Evolutionary conservation across 2,888 invertebrate genomes (phyloP).

Genomic region (Agriopis marginaria): DNA sequence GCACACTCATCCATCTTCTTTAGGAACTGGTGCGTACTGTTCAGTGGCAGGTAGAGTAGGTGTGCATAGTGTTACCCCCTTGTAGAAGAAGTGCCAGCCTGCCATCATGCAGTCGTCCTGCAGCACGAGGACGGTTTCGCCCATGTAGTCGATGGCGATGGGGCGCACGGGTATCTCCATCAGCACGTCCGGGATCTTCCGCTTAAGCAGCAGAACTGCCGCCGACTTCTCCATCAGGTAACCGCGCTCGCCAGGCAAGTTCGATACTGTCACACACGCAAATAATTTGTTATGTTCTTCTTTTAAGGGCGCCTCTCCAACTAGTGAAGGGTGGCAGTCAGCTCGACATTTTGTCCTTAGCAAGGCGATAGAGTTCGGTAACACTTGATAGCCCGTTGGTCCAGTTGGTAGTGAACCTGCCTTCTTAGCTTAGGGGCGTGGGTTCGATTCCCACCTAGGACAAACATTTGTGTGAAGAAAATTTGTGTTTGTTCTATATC

Average conservation of each 20-base stretch:
- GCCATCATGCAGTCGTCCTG: conserved; percentile 73
- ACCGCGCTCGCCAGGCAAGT: conserved; percentile 49
- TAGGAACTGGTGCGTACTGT: too few relatives aligned
- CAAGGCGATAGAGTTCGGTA: too few relatives aligned
- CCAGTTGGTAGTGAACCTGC: too few relatives aligned
- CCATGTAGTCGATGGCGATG: conserved; percentile 61
- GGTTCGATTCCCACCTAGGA: too few relatives aligned
- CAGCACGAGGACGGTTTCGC: conserved; percentile 53
- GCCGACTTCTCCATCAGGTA: conserved; percentile 66
- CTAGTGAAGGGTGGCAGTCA: too few relatives aligned
- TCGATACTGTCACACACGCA: conserved; percentile 51
- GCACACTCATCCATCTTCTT: too few relatives aligned
- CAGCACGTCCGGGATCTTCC: conserved; percentile 67
- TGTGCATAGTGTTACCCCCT: conserved; percentile 57
- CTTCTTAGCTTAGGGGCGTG: too few relatives aligned
- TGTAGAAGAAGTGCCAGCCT: conserved; percentile 78
- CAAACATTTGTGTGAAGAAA: too few relatives aligned
- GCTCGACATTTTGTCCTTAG: too few relatives aligned
- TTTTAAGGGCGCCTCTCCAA: too few relatives aligned
- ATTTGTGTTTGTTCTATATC: too few relatives aligned
- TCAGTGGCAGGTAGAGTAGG: not conserved
- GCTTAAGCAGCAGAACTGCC: conserved; percentile 65
- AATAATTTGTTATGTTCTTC: not conserved
- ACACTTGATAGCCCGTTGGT: too few relatives aligned
- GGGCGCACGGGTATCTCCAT: conserved; percentile 66